phyloP scores from a whole-genome alignment of 2,888 invertebrate species.

The Pilophorus perplexus region DNA sequence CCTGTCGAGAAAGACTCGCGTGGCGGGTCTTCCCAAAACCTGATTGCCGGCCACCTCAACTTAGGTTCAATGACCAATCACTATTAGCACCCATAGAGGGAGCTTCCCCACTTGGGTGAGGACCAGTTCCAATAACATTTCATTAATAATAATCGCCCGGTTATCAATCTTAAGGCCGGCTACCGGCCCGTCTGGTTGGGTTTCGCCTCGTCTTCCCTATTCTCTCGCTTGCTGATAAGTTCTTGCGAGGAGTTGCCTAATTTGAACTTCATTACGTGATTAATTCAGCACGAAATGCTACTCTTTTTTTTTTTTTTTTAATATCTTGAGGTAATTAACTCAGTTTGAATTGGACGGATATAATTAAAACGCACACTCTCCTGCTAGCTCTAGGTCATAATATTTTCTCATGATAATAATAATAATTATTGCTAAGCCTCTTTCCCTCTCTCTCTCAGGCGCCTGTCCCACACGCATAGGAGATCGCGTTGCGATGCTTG shows the following conservation, averaged over 20 bases:
- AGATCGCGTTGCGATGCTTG: no score
- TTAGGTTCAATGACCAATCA: constrained; percentile 25
- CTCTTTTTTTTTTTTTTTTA: background rate
- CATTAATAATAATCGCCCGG: constrained; percentile 20
- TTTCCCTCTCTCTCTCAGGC: no score
- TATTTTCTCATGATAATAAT: no score
- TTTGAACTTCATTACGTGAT: background rate
- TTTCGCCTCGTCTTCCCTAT: no score
- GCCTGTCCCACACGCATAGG: no score
- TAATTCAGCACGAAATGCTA: no score
- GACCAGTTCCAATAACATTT: constrained; percentile 26
- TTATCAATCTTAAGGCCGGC: constrained; percentile 12
- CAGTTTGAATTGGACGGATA: no score
- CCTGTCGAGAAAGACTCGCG: constrained; percentile 15
- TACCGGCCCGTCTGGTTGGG: background rate
- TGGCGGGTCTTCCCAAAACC: constrained; percentile 10
- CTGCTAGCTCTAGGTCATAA: no score
- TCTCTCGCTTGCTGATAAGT: no score
- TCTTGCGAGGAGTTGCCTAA: background rate
- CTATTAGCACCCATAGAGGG: constrained; percentile 12
- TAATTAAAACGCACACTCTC: no score
- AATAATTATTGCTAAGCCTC: no score
- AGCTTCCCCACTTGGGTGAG: constrained; percentile 2
- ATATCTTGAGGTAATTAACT: no score
- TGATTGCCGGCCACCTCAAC: background rate